Base-by-base conservation (phyloP, 2,888 invertebrate genomes). In the Scelioninae gen. 1 region DNA sequence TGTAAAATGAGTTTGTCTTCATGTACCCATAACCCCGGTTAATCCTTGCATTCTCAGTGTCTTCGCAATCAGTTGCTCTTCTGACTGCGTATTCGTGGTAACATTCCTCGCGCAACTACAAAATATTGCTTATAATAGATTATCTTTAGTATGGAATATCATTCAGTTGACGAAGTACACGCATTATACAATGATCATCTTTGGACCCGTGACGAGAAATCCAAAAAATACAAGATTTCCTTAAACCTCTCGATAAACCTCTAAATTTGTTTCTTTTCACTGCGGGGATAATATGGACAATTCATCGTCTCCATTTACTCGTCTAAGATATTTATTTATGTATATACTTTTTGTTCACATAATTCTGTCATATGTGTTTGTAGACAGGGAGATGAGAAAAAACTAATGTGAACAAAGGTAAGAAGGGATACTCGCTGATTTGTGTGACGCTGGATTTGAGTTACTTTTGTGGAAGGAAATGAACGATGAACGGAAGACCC, bases 131-230 rank as follows among this genome's bases (percentile, higher is more conserved):
- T 87, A 86, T 75, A 76, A 85, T 86, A 85, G 76, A 85, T 85
- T 81, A 85, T 83, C 77, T 84, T 79, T 78, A 84, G 68, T 82
- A 66, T 84, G 76, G 76, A 83, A 74, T 83, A 77, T 62, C 81
- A 77, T 68, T 86, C 79, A 58, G 49, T 77, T 76, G 56, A 82
- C 56, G 78, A 81, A 82, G 66, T 77, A 80, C 85, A 83, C 86
- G 81, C 82, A 88, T 87, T 86, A 86, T 88, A 89, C 86, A 88
- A 88, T 87, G 87, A 90, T 86, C 87, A 88, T 84, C 81, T 88
- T 91, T 91, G 91, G 91, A 91, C 91, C 91, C 91, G 85, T 89
- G 87, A 87, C 88, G 86, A 89, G 88, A 90, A 90, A 90, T 90
- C 89, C 86, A 88, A 89, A 87, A 87, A 86, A 87, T 83, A 85